Percentiles rank a stretch among this genome's conserved stretches.
phyloP scores from a whole-genome alignment of 1,140 invertebrate species.

The Pseudomyrmex concolor region DNA sequence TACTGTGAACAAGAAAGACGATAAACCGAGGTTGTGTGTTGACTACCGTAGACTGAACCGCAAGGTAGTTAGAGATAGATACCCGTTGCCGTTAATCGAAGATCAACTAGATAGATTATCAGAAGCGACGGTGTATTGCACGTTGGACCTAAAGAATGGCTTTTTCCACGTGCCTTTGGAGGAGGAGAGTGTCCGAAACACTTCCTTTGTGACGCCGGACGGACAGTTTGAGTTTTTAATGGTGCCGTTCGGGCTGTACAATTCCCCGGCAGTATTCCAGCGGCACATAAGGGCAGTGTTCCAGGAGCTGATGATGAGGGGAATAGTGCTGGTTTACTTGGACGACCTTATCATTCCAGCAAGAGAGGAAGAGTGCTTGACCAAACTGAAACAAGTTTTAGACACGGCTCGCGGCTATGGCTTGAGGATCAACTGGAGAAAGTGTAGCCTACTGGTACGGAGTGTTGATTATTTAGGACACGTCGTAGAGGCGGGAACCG shows the following conservation, averaged over 20 bases:
- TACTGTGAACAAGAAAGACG: too few relatives aligned
- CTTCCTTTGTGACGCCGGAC: neutral
- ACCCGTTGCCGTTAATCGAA: neutral
- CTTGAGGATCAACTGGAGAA: neutral
- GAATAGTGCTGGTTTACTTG: neutral
- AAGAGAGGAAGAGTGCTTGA: neutral
- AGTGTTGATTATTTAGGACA: constrained; percentile 73
- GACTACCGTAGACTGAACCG: too few relatives aligned
- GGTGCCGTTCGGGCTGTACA: neutral
- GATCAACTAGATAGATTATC: neutral
- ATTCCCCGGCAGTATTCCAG: neutral
- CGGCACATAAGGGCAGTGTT: neutral
- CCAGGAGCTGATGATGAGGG: neutral
- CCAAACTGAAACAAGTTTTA: neutral
- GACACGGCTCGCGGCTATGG: neutral
- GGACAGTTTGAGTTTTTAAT: neutral
- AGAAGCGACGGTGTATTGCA: neutral
- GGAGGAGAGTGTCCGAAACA: neutral
- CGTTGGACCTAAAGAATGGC: too few relatives aligned
- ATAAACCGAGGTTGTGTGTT: too few relatives aligned
- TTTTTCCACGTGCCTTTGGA: neutral
- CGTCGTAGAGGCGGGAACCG: neutral
- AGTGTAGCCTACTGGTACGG: neutral
- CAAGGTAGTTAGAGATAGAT: neutral
- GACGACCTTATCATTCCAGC: constrained; percentile 14